Evolutionary conservation across 2,888 invertebrate genomes (phyloP).

Genomic region (Trachelus troglodyta): DNA sequence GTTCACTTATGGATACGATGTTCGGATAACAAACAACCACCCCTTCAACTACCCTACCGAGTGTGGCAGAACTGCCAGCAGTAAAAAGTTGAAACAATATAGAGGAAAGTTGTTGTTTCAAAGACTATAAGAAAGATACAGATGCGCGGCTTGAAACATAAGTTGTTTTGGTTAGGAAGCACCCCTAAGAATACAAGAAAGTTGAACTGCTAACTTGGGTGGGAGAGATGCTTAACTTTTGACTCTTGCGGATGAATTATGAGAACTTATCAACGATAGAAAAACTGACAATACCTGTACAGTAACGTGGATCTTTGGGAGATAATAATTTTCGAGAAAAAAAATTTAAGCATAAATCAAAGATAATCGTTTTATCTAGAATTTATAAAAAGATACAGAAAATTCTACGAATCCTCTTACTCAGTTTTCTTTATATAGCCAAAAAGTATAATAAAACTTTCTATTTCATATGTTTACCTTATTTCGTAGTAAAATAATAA

Average conservation of each 20-base stretch:
- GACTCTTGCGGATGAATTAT: neutral
- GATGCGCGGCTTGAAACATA: neutral
- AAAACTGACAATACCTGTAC: neutral
- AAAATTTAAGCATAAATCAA: no score
- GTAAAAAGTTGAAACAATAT: neutral
- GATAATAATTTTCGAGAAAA: neutral
- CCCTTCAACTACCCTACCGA: neutral
- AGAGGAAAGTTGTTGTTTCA: neutral
- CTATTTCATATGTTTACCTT: no score
- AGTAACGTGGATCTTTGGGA: neutral
- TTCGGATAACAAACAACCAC: neutral
- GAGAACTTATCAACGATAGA: neutral
- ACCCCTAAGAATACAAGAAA: neutral
- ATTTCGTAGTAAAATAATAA: no score
- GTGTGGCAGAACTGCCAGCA: neutral
- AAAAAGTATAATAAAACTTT: no score
- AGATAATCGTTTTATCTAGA: no score
- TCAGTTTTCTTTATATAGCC: no score
- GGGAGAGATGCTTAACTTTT: neutral
- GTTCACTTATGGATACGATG: neutral
- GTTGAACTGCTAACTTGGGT: neutral
- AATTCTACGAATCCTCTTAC: no score
- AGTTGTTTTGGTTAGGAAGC: neutral
- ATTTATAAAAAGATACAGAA: no score
- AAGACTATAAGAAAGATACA: constrained; percentile 1